Percentiles rank a stretch among this genome's conserved stretches.
Evolutionary conservation across 30 jellyfish, hydroid and myxozoan species (phyloP).

Genomic region (Nemopilema nomurai): DNA sequence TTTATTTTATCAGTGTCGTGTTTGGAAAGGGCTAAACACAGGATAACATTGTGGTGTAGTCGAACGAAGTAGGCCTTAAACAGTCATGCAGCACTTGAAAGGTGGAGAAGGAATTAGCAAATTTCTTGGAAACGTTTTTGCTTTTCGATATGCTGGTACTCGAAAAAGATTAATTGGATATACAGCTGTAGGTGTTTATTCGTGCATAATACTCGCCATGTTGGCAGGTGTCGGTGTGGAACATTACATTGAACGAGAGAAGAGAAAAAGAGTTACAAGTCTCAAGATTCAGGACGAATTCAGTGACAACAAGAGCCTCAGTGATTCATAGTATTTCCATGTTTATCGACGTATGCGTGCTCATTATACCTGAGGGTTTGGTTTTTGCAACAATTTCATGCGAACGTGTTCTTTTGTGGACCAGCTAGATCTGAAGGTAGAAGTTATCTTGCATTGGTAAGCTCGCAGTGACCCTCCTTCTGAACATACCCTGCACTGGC

Average conservation of each 20-base stretch:
- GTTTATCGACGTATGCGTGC: neutral
- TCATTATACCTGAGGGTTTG: neutral
- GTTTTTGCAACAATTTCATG: neutral
- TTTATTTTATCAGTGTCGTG: too few species aligned
- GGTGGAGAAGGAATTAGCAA: neutral
- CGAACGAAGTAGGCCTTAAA: neutral
- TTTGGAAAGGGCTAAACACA: too few species aligned
- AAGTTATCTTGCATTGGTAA: conserved; percentile 58
- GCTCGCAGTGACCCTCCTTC: conserved; percentile 62
- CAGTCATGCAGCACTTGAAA: neutral
- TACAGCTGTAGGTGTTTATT: conserved; percentile 10
- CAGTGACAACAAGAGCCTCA: neutral
- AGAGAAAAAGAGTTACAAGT: neutral
- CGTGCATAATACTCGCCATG: neutral
- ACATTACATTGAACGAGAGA: neutral
- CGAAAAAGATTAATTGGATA: neutral
- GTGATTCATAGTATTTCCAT: neutral
- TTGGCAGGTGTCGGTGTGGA: neutral
- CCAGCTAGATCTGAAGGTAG: conserved; percentile 6
- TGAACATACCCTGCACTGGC: conserved; percentile 50
- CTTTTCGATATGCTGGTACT: neutral
- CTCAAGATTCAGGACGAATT: neutral
- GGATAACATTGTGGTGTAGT: too few species aligned
- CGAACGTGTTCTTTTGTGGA: neutral
- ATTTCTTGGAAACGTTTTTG: neutral